A percentile compares a stretch with the other conserved stretches of the same genome.
Conservation (phyloP, 1,140 invertebrate genomes). For the Bombus superbus region DNA sequence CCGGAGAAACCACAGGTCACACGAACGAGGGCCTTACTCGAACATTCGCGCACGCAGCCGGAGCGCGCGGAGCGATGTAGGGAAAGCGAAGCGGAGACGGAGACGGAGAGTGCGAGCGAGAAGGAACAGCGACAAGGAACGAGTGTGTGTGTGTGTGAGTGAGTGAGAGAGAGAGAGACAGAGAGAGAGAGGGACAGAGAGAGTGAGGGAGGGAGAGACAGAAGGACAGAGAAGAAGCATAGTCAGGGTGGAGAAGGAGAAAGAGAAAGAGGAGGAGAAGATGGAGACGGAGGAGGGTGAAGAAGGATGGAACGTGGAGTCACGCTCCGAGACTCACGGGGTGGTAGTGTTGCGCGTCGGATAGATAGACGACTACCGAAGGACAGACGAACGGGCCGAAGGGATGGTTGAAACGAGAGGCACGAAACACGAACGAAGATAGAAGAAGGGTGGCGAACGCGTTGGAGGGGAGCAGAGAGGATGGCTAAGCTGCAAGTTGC, state of each 20-base stretch:
- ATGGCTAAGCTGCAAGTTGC: constrained; percentile 66
- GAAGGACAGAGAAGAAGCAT: background rate
- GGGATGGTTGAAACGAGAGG: constrained; percentile 52
- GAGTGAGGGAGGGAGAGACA: background rate
- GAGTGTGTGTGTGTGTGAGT: background rate
- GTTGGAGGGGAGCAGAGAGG: constrained; percentile 35
- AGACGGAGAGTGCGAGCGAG: constrained; percentile 17
- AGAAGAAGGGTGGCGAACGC: constrained; percentile 38
- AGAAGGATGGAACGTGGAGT: constrained; percentile 52
- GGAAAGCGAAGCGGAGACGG: background rate
- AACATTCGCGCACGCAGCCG: constrained; percentile 50
- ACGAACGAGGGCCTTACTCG: constrained; percentile 59
- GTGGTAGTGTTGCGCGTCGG: constrained; percentile 61
- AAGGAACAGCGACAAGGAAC: background rate
- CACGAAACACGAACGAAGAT: constrained; percentile 37
- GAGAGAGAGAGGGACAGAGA: background rate
- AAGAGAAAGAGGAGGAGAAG: constrained; percentile 32
- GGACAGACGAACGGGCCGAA: constrained; percentile 28
- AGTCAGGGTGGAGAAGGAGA: background rate
- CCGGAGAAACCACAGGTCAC: constrained; percentile 76
- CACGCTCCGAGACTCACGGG: constrained; percentile 63
- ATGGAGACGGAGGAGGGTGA: constrained; percentile 37
- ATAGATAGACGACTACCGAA: constrained; percentile 47
- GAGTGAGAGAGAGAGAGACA: background rate
- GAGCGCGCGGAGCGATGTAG: constrained; percentile 34